A percentile compares a stretch with the other conserved stretches of the same genome.
phyloP scores from a whole-genome alignment of 1,140 invertebrate species.

The Drosophila lacteicornis region DNA sequence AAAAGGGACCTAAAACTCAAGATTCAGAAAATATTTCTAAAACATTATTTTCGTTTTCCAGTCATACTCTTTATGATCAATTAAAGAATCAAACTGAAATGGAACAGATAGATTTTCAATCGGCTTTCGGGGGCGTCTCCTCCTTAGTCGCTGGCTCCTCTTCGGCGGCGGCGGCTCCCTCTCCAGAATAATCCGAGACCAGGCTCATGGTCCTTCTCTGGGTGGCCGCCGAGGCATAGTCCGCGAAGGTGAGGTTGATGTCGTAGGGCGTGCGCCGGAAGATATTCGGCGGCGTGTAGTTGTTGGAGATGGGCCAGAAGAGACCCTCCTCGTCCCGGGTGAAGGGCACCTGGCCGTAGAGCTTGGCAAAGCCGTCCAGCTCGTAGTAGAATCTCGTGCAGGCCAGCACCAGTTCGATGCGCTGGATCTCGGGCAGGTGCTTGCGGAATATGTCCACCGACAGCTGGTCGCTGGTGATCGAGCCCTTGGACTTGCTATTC shows the following conservation, averaged over 20 bases:
- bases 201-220: conserved; percentile 20
- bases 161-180: not conserved
- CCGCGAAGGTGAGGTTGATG: conserved; percentile 72
- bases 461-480: not conserved
- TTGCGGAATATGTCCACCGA: conserved; percentile 50
- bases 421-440: conserved; percentile 71
- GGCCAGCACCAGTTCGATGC: conserved; percentile 72
- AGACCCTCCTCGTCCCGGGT: conserved; percentile 57
- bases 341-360: conserved; percentile 56
- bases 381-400: conserved; percentile 67
- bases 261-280: conserved; percentile 68
- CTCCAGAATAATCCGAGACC: conserved; percentile 4
- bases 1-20: not conserved
- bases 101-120: not conserved
- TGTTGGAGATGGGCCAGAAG: conserved; percentile 73
- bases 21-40: not conserved
- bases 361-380: conserved; percentile 37
- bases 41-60: not conserved
- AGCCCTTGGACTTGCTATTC: not conserved
- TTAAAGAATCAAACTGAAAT: not conserved
- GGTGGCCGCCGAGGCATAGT: conserved; percentile 45
- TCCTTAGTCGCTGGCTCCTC: not conserved
- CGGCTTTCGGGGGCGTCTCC: conserved; percentile 5
- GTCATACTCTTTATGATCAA: not conserved
- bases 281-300: conserved; percentile 66